These are phyloP conservation scores for Cyprinodon diabolis DNA, from an alignment of 2,797 vertebrate species.

Conservation along the genomic window DNA sequence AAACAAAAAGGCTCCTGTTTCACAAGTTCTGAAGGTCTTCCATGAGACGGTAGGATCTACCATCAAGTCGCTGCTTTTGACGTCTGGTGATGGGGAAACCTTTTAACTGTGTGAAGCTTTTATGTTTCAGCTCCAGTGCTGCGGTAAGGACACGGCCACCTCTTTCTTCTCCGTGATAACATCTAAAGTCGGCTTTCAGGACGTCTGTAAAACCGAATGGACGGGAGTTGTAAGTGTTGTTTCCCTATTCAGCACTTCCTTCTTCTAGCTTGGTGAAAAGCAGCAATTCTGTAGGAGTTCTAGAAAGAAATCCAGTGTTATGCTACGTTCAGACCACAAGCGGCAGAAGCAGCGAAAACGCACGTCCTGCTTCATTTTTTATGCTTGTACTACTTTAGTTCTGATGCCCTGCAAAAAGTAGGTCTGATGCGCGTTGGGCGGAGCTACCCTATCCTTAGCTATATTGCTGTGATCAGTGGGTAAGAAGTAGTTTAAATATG, in stretches of 20 bases:
- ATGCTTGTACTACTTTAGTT: no score
- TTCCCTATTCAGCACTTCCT: not conserved
- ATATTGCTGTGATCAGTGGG: no score
- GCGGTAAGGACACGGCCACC: conserved; percentile 62
- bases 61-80: not conserved
- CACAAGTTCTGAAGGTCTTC: conserved; percentile 86
- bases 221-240: conserved; percentile 39
- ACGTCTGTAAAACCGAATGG: conserved; percentile 65
- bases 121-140: conserved; percentile 85
- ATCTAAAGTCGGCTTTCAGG: accelerated
- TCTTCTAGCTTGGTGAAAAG: not conserved
- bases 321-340: no score
- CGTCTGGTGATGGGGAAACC: not conserved
- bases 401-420: no score
- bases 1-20: conserved; percentile 53
- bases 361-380: no score
- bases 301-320: not conserved
- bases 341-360: no score
- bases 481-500: no score
- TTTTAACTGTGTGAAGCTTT: conserved; percentile 11
- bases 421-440: no score
- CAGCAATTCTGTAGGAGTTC: not conserved
- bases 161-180: accelerated
- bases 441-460: no score
- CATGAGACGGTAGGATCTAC: conserved; percentile 87